phyloP scores from a whole-genome alignment of 1,140 invertebrate genomes.

The Marisa cornuarietis region DNA sequence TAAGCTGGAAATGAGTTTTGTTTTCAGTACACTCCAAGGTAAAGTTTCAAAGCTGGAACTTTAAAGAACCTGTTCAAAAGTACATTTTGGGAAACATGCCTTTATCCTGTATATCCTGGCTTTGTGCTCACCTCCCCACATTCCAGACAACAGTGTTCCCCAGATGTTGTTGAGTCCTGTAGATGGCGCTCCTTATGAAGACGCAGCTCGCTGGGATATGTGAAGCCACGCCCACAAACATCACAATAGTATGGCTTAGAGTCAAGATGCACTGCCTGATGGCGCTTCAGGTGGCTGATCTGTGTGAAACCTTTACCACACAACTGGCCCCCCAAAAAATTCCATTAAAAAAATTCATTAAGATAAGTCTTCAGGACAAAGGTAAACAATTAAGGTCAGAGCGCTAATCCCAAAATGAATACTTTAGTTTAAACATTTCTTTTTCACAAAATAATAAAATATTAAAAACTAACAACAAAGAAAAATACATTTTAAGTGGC shows the following conservation, averaged over 20 bases:
- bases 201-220: slow-evolving; percentile 47
- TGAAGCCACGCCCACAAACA: slow-evolving; percentile 69
- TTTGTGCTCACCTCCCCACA: slow-evolving; percentile 40
- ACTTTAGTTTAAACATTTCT: too few relatives aligned
- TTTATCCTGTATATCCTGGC: not conserved
- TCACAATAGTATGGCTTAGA: slow-evolving; percentile 72
- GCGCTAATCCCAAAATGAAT: too few relatives aligned
- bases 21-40: not conserved
- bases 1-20: too few relatives aligned
- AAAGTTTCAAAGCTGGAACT: not conserved
- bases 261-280: slow-evolving; percentile 56
- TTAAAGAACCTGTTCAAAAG: not conserved
- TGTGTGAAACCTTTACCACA: slow-evolving; percentile 64
- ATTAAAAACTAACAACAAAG: too few relatives aligned
- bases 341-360: too few relatives aligned
- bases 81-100: not conserved
- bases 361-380: too few relatives aligned
- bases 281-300: slow-evolving; percentile 43
- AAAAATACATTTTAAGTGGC: too few relatives aligned
- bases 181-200: slow-evolving; percentile 45
- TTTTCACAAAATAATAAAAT: too few relatives aligned
- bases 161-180: not conserved
- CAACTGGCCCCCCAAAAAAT: slow-evolving; percentile 12
- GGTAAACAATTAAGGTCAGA: too few relatives aligned
- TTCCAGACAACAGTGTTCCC: slow-evolving; percentile 36